phyloP scores from a whole-genome alignment of 2,113 vertebrate species.

The Melanerpes aurifrons region DNA sequence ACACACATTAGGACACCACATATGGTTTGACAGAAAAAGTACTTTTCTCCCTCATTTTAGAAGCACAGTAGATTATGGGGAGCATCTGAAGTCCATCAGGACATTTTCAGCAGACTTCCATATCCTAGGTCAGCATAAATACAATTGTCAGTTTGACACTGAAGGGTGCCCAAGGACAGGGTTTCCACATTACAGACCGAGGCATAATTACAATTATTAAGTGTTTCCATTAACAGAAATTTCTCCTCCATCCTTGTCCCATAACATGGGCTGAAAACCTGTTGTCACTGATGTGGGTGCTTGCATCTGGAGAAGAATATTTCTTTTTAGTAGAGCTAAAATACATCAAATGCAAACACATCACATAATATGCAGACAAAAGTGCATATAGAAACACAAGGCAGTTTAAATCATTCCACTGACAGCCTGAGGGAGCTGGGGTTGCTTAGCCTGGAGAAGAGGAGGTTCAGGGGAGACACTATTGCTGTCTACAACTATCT shows the following conservation, averaged over 20 bases:
- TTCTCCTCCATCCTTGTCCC: neutral
- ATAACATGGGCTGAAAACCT: neutral
- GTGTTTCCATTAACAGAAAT: neutral
- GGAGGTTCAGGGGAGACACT: no score
- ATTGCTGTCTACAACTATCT: no score
- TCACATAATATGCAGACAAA: rapidly evolving
- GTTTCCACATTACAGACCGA: neutral
- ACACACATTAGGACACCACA: neutral
- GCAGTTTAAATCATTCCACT: neutral
- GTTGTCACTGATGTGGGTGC: rapidly evolving
- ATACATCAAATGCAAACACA: neutral
- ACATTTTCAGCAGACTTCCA: neutral
- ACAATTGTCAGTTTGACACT: neutral
- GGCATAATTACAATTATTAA: neutral
- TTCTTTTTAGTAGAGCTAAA: neutral
- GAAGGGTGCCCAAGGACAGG: neutral
- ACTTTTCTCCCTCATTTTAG: neutral
- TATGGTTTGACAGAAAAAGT: neutral
- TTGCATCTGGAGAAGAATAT: neutral
- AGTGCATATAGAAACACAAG: neutral
- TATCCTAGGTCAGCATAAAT: neutral
- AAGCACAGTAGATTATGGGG: neutral
- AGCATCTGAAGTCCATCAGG: neutral
- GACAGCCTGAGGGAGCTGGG: no score
- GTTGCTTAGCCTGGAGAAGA: no score